Evolutionary conservation across 1,140 invertebrate genomes (phyloP).

Genomic region (Laupala kohalensis): DNA sequence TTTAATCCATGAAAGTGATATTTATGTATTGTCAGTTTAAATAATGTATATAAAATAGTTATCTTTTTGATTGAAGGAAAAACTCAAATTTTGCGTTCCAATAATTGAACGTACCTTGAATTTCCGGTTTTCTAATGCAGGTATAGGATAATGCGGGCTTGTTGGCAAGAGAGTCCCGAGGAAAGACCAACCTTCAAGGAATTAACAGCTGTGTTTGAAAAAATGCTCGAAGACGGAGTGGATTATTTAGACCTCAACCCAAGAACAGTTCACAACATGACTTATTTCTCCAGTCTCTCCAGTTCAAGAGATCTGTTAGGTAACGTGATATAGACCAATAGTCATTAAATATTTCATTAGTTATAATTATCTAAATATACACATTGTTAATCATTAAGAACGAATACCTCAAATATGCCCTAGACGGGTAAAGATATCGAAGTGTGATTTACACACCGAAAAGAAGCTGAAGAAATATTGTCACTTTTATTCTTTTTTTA

Average conservation of each 20-base stretch:
- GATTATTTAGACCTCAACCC: constrained; percentile 54
- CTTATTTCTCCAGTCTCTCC: constrained; percentile 35
- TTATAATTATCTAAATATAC: neutral
- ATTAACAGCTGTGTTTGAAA: constrained; percentile 45
- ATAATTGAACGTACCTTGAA: neutral
- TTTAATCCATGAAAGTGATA: too few relatives aligned
- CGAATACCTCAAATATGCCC: neutral
- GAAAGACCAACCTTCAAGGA: constrained; percentile 63
- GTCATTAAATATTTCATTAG: neutral
- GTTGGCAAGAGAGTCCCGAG: constrained; percentile 62
- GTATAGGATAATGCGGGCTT: constrained; percentile 63
- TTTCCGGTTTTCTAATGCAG: constrained; percentile 27
- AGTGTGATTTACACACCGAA: neutral
- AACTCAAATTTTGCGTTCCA: too few relatives aligned
- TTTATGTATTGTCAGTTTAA: neutral
- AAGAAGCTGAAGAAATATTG: neutral
- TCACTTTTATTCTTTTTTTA: neutral
- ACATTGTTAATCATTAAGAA: neutral
- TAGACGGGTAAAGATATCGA: too few relatives aligned
- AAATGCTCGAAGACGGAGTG: constrained; percentile 53
- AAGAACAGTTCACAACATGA: constrained; percentile 42
- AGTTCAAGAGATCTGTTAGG: neutral
- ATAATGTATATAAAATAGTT: too few relatives aligned
- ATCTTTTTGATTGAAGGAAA: too few relatives aligned
- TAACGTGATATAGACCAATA: neutral